Evolutionary conservation across 2,113 vertebrate species (phyloP).

Genomic region (Pteruthius melanotis): DNA sequence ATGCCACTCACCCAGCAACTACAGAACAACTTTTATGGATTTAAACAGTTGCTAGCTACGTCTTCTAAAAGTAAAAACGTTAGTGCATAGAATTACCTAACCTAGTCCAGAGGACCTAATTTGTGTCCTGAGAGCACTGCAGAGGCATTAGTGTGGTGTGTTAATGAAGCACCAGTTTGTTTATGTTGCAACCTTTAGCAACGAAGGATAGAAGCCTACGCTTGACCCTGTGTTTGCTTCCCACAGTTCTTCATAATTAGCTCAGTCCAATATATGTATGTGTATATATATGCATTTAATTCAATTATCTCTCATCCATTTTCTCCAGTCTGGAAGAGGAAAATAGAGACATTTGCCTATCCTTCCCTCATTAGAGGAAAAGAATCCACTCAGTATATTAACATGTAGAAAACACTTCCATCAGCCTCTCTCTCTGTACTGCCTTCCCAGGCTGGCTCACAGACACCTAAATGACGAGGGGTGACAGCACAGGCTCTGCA

Average conservation of each 20-base stretch:
- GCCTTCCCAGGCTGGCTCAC: neutral
- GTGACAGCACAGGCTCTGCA: neutral
- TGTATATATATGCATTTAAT: neutral
- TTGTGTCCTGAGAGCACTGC: neutral
- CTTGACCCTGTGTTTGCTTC: neutral
- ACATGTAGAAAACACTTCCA: neutral
- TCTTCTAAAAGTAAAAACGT: neutral
- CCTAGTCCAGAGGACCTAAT: neutral
- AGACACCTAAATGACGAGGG: neutral
- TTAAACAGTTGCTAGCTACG: neutral
- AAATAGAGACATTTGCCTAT: neutral
- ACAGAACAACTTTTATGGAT: neutral
- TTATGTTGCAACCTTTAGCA: neutral
- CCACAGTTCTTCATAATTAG: neutral
- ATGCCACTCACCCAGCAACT: fast-evolving
- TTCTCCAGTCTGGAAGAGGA: neutral
- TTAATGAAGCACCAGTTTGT: neutral
- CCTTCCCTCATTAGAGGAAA: neutral
- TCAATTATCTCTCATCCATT: neutral
- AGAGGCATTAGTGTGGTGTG: neutral
- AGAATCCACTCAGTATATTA: neutral
- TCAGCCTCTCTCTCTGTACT: neutral
- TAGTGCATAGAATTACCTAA: neutral
- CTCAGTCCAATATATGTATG: neutral
- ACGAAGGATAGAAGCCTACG: fast-evolving